Base-by-base conservation (phyloP, 2,113 vertebrate genomes). In the Lamprotornis superbus region DNA sequence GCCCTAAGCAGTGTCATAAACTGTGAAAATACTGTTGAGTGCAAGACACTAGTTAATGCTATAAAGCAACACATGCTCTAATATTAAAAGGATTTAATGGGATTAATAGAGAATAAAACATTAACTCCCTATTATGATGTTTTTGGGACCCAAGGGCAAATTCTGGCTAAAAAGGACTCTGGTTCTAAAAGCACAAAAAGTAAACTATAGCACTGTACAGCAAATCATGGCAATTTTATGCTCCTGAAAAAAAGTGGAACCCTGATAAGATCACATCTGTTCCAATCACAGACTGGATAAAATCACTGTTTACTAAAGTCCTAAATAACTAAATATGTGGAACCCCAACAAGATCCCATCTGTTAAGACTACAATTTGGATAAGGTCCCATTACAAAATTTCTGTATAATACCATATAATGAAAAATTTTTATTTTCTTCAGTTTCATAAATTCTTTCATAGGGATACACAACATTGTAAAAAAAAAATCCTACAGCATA, bases 1-100 rank as follows among this genome's bases (percentile, higher is more conserved):
- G 98, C 98, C 98, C 98, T 98, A 98, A 98, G 98, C 98, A 98
- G 98, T 98, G 98, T 98, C 98, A 98, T 98, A 98, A 98, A 98
- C 98, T 98, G 98, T 98, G 98, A 98, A 98, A 98, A 98, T 98
- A 98, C 98, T 98, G 98, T 98, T 98, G 98, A 98, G 98, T 98
- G 98, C 98, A 98, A 98, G 98, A 98, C 98, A 98, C 98, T 98
- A 98, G 97, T 98, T 98, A 98, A 98, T 98, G 98, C 98, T 98
- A 98, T 98, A 98, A 98, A 98, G 98, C 98, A 98, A 98, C 98
- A 98, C 97, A 98, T 98, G 98, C 98, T 98, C 98, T 98, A 98
- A 98, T 98, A 98, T 98, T 98, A 98, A 98, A 98, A 98, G 98
- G 97, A 98, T 98, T 98, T 98, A 98, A 98, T 98, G 98, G 98